These are phyloP conservation scores for Ornithoptera priamus DNA, from an alignment of 2,888 invertebrate species.

Conservation along the genomic window DNA sequence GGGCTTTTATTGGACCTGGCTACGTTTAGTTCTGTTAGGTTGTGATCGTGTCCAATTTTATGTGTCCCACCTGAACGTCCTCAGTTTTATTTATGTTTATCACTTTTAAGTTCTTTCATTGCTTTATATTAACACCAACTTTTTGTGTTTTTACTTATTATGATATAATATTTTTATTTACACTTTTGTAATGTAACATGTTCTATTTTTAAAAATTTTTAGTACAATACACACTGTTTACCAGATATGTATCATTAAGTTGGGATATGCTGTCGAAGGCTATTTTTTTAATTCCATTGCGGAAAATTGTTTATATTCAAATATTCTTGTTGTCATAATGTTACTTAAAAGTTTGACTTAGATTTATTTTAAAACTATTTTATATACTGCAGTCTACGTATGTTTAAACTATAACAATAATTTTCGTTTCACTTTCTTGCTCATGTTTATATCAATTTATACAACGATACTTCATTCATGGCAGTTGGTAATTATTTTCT, in stretches of 20 bases:
- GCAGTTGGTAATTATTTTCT: background rate
- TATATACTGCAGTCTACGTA: too few species aligned
- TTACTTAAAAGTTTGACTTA: slow-evolving; percentile 2
- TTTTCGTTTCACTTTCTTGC: background rate
- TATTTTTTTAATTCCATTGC: too few species aligned
- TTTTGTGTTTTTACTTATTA: background rate
- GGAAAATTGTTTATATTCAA: too few species aligned
- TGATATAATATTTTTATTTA: background rate
- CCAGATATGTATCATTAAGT: background rate
- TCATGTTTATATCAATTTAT: background rate
- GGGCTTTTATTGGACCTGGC: slow-evolving; percentile 66
- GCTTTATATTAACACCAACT: slow-evolving; percentile 5
- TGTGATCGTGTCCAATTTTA: slow-evolving; percentile 56
- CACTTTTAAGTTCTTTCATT: slow-evolving; percentile 34
- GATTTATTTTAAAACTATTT: background rate
- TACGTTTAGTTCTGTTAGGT: slow-evolving; percentile 54
- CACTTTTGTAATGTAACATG: background rate
- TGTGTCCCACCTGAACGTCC: slow-evolving; percentile 48
- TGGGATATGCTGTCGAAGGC: background rate
- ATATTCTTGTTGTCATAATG: background rate
- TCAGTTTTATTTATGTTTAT: slow-evolving; percentile 41
- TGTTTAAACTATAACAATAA: background rate
- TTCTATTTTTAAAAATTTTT: background rate
- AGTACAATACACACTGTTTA: background rate
- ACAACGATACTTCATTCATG: background rate